phyloP scores from a whole-genome alignment of 2,797 vertebrate species.

The Cossypha niveicapilla region DNA sequence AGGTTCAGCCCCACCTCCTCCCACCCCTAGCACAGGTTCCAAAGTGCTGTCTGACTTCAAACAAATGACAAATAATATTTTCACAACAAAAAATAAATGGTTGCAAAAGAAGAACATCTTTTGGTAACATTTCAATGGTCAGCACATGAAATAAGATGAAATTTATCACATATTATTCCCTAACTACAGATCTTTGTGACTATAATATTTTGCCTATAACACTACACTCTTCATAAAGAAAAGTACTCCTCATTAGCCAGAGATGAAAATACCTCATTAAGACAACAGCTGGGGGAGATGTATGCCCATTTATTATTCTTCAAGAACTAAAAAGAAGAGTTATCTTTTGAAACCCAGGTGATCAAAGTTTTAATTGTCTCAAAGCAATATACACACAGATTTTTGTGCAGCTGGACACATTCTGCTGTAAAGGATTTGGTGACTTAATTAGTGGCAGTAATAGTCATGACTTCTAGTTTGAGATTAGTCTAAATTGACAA shows the following conservation, averaged over 20 bases:
- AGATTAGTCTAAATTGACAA: background rate
- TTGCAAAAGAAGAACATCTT: background rate
- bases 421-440: background rate
- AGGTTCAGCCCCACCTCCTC: constrained; percentile 64
- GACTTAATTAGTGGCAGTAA: background rate
- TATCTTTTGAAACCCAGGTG: background rate
- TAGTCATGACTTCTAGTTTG: background rate
- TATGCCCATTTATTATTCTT: background rate
- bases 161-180: background rate
- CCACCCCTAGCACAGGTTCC: background rate
- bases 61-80: background rate
- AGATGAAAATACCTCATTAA: background rate
- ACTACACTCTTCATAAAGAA: background rate
- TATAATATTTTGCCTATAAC: background rate
- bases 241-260: background rate
- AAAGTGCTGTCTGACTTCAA: background rate
- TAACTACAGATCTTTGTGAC: background rate
- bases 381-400: background rate
- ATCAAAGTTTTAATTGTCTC: background rate
- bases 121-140: background rate
- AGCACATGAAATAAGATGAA: background rate
- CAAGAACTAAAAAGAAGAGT: background rate
- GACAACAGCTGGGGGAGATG: background rate
- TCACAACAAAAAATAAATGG: background rate
- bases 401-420: background rate